phyloP scores from a whole-genome alignment of 2,113 vertebrate species.

The Plectropomus leopardus region DNA sequence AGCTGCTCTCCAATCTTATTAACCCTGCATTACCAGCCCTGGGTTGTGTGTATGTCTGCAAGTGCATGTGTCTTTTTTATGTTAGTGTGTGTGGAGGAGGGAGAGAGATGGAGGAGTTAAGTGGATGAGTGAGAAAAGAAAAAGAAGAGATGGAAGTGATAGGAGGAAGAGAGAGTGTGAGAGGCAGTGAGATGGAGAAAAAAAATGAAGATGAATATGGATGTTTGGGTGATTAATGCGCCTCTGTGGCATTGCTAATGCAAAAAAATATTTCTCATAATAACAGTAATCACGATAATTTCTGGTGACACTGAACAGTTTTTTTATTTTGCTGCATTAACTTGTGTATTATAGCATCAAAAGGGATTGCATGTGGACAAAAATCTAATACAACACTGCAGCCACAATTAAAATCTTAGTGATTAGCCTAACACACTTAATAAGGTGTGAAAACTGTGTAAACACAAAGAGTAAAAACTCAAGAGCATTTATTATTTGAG shows the following conservation, averaged over 20 bases:
- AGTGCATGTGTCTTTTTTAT: constrained; percentile 41
- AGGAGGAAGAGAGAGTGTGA: constrained; percentile 31
- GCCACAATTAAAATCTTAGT: not conserved
- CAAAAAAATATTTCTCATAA: constrained; percentile 57
- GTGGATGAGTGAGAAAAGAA: constrained; percentile 68
- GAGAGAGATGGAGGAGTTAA: constrained; percentile 64
- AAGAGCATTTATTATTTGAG: not conserved
- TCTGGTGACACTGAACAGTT: constrained; percentile 44
- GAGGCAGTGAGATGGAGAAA: constrained; percentile 37
- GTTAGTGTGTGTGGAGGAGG: constrained; percentile 36
- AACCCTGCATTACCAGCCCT: constrained; percentile 90
- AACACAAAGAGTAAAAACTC: not conserved
- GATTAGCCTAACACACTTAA: not conserved
- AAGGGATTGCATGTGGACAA: not conserved
- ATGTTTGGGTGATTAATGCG: constrained; percentile 65
- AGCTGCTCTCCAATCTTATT: constrained; percentile 94
- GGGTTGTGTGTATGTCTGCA: constrained; percentile 28
- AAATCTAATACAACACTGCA: not conserved
- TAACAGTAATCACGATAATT: constrained; percentile 58
- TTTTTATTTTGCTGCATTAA: constrained; percentile 40
- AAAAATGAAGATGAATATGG: constrained; percentile 65
- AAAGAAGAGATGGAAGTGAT: constrained; percentile 59
- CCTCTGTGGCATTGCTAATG: constrained; percentile 57
- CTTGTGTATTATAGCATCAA: constrained; percentile 28
- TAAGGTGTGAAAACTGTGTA: constrained; percentile 1